These are phyloP conservation scores for Erinaceus europaeus DNA, from an alignment of 2,113 vertebrate genomes.

Conservation along the genomic window DNA sequence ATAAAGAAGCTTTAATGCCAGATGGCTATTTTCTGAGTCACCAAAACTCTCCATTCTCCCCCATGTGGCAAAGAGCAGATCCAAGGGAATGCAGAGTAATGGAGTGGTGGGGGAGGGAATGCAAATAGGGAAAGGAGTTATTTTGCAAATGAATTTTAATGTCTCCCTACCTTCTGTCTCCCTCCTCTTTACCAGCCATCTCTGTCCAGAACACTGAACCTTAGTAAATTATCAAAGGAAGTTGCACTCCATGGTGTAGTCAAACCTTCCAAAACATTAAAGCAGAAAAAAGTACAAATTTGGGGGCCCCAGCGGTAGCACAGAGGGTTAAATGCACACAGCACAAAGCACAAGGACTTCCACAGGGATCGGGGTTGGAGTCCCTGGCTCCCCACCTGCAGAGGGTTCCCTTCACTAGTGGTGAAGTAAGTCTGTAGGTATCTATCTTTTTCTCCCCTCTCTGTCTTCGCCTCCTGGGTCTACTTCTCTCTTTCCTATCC, in stretches of 20 bases:
- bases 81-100: not conserved
- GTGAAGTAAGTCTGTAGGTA: no score
- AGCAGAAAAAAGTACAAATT: conserved; percentile 23
- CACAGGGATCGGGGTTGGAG: no score
- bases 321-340: no score
- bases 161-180: no score
- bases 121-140: not conserved
- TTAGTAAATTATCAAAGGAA: not conserved
- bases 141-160: not conserved
- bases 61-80: not conserved
- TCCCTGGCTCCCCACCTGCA: no score
- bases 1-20: not conserved
- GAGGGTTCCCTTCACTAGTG: no score
- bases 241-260: not conserved
- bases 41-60: not conserved
- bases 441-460: no score
- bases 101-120: not conserved
- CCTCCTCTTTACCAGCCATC: no score
- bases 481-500: no score
- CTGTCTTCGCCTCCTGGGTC: no score
- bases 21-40: conserved; percentile 34
- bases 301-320: no score
- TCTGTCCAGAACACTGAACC: not conserved
- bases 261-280: not conserved
- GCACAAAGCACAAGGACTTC: no score